Percentiles rank a stretch among this genome's conserved stretches.
These are phyloP conservation scores for Anolis apletophallus DNA, from an alignment of 2,797 vertebrate species.

Conservation along the genomic window DNA sequence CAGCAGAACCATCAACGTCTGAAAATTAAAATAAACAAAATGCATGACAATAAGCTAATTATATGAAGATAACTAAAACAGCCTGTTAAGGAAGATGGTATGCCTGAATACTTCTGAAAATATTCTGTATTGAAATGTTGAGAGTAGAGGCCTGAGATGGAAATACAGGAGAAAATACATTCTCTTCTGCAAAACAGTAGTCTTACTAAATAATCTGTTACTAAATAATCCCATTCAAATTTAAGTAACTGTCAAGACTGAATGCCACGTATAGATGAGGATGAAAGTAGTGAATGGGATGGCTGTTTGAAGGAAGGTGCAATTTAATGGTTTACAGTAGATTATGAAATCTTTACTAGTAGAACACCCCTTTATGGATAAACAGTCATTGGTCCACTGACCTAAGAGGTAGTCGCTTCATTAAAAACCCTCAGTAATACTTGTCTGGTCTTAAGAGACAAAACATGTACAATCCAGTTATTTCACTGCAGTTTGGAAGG, in stretches of 20 bases:
- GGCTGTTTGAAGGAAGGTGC: neutral
- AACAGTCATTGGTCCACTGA: constrained; percentile 16
- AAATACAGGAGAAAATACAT: neutral
- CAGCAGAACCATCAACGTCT: neutral
- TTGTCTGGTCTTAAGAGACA: constrained; percentile 40
- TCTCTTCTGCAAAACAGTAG: neutral
- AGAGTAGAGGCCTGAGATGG: neutral
- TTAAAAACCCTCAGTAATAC: constrained; percentile 8
- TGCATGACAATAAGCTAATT: constrained; percentile 11
- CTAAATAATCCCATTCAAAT: constrained; percentile 17
- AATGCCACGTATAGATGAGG: constrained; percentile 10
- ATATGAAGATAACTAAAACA: constrained; percentile 10
- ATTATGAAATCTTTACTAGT: constrained; percentile 48
- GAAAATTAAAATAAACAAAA: constrained; percentile 1
- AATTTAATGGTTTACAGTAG: neutral
- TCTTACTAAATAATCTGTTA: constrained; percentile 9
- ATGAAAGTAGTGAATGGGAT: neutral
- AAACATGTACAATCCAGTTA: constrained; percentile 13
- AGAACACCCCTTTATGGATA: constrained; percentile 21
- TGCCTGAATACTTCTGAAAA: constrained; percentile 4
- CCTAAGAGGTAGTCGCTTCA: constrained; percentile 35
- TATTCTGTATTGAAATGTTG: neutral
- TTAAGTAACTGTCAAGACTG: neutral
- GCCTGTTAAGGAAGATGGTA: neutral
- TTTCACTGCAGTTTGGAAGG: neutral